Evolutionary conservation across 2,888 invertebrate species (phyloP).

Genomic region (Drosophila longiperda): DNA sequence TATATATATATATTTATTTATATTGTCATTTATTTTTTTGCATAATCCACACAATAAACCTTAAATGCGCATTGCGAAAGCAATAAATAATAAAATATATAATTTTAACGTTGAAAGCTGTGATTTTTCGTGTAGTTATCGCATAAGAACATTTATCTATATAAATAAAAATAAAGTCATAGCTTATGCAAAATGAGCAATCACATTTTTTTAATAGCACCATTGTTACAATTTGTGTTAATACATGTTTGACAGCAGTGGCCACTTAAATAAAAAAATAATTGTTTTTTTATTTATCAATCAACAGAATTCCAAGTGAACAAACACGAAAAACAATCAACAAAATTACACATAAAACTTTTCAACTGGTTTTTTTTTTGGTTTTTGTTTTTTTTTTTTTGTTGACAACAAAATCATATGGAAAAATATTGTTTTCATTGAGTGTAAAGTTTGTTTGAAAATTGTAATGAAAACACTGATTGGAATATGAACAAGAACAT

Average conservation of each 20-base stretch:
- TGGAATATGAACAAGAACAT: neutral
- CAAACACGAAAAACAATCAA: neutral
- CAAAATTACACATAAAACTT: neutral
- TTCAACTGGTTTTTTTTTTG: neutral
- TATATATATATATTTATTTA: no score
- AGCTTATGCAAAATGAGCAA: neutral
- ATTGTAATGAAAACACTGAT: neutral
- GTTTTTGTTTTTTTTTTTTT: neutral
- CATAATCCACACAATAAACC: neutral
- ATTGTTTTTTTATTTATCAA: neutral
- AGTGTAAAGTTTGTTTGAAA: neutral
- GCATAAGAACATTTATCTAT: neutral
- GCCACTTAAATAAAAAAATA: neutral
- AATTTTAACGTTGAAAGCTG: neutral
- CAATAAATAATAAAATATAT: conserved; percentile 1
- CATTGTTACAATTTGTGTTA: conserved; percentile 1
- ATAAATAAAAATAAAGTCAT: neutral
- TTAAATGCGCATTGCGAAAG: neutral
- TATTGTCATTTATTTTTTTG: neutral
- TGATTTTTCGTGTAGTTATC: conserved; percentile 9
- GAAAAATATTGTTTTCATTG: neutral
- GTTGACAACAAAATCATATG: neutral
- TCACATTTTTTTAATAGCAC: neutral
- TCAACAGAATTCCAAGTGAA: neutral
- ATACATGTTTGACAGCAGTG: neutral